Evolutionary conservation across 2,797 vertebrate genomes (phyloP), one percentile per base, ranked within the genome.

Genomic region (Salmo trutta): DNA sequence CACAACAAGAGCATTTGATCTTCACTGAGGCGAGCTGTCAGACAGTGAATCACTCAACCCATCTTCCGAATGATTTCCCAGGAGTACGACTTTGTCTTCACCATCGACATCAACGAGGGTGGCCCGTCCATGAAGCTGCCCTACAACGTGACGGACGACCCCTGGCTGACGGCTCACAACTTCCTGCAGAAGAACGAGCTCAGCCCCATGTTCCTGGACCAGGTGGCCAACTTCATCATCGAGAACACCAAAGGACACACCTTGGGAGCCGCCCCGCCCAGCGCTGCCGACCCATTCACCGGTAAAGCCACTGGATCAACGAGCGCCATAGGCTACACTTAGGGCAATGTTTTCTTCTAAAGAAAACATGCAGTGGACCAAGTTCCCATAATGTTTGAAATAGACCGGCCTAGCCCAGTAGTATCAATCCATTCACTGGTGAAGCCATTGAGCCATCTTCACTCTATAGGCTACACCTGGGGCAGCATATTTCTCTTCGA

Each of bases 71-170:
- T 62, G n/a, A 4, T 2, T 76, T 75, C 64, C 17, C 89, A 99
- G 98, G 98, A 99, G 81, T 99, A 98, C 15, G 98, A 99, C 87
- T 99, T 96, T 75, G 97, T 99, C 83, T 99, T 99, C 87, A 96
- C 96, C 86, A 98, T 99, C 80, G 97, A 99, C 77, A 93, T 99
- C 79, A 98, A 99, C 75, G 98, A 99, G 91, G 96, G 94, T 21
- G 97, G 97, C 7, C 96, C 96, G 24, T 97, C 97, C 66, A 96
- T 96, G 94, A 99, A 99, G 90, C 91, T 99, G 87, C 98, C 98
- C 2, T 99, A 98, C 89, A 99, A 97, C 36, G 70, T 95, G 82
- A 84, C 90, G 2, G 98, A 99, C 3, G 98, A 99, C 91, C 98
- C 98, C 72, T 99, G 98, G 98, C 90, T 98, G 85, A 94, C 94